Conservation (phyloP, 2,113 vertebrate genomes). For the Laterallus jamaicensis region DNA sequence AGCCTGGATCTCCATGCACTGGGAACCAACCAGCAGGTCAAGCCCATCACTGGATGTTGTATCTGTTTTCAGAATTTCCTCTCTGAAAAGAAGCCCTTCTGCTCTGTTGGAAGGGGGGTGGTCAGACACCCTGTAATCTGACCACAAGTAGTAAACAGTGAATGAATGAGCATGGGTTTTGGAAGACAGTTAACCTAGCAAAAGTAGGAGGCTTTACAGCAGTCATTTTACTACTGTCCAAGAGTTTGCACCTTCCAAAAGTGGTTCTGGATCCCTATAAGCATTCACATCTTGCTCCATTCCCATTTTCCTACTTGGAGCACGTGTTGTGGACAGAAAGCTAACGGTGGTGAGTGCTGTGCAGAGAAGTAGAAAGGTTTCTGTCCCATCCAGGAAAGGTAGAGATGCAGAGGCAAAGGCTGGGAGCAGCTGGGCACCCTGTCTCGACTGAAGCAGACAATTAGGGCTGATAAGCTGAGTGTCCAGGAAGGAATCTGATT, state of each 20-base stretch:
- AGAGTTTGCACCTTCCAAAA: neutral
- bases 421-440: neutral
- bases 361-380: neutral
- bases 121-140: neutral
- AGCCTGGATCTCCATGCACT: neutral
- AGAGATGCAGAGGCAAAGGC: neutral
- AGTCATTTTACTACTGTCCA: neutral
- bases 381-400: neutral
- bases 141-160: neutral
- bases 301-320: neutral
- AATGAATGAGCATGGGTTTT: neutral
- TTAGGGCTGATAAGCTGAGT: neutral
- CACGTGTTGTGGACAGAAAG: fast-evolving
- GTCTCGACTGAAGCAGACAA: neutral
- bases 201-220: neutral
- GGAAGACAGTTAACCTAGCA: neutral
- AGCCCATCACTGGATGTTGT: neutral
- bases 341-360: neutral
- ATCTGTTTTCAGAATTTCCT: neutral
- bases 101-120: neutral
- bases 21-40: neutral
- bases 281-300: neutral
- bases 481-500: neutral
- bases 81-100: neutral
- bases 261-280: neutral